Percentiles rank a stretch among this genome's conserved stretches.
These are phyloP conservation scores for Molossus molossus DNA, from an alignment of 2,797 vertebrate genomes.

Conservation along the genomic window DNA sequence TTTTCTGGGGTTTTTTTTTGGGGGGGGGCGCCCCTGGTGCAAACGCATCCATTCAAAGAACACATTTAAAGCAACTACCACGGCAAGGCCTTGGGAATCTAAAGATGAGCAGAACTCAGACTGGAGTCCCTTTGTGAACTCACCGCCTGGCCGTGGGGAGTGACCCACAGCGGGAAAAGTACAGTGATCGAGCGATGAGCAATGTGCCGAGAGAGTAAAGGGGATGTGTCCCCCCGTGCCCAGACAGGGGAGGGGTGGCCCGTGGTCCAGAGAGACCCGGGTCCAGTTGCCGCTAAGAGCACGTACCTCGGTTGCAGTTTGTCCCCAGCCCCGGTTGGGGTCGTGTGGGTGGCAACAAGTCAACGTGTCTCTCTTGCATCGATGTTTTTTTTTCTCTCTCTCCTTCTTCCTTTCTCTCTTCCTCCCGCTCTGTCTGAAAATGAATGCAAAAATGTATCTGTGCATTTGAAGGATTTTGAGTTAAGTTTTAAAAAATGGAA, in stretches of 20 bases:
- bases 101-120: not conserved
- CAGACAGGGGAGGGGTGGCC: not conserved
- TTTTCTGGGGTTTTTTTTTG: not conserved
- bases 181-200: not conserved
- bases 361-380: too few species aligned
- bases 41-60: not conserved
- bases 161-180: fast-evolving
- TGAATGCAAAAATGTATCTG: not conserved
- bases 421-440: too few species aligned
- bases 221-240: fast-evolving
- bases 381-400: too few species aligned
- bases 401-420: too few species aligned
- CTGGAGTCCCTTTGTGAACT: not conserved
- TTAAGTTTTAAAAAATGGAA: not conserved
- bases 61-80: not conserved
- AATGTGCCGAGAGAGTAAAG: fast-evolving
- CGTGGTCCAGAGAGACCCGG: too few species aligned
- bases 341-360: too few species aligned
- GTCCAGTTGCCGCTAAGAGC: too few species aligned
- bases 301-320: too few species aligned
- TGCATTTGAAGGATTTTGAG: not conserved
- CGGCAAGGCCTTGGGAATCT: not conserved
- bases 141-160: not conserved
- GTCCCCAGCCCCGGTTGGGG: too few species aligned
- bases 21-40: not conserved